These are phyloP conservation scores for Gymnoscelis rufifasciata DNA, from an alignment of 2,888 invertebrate species.

Conservation along the genomic window DNA sequence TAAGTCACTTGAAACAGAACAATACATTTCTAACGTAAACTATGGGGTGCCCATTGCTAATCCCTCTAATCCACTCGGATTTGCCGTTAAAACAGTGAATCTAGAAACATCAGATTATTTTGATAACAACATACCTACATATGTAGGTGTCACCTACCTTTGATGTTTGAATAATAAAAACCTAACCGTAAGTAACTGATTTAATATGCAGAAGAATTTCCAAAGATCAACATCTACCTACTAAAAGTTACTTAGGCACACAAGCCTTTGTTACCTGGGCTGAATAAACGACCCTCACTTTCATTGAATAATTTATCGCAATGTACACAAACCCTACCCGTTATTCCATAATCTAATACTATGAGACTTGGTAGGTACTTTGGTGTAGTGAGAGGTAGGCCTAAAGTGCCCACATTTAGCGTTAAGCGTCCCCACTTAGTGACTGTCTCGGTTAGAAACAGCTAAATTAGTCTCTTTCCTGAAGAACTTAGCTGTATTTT, in stretches of 20 bases:
- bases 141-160: too few relatives aligned
- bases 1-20: too few relatives aligned
- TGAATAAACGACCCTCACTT: conserved; percentile 9
- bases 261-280: conserved; percentile 2
- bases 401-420: conserved; percentile 9
- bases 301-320: conserved; percentile 12
- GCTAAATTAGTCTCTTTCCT: conserved; percentile 10
- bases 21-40: too few relatives aligned
- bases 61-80: too few relatives aligned
- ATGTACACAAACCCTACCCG: conserved; percentile 7
- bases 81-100: too few relatives aligned
- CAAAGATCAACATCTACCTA: conserved; percentile 8
- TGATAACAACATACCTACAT: too few relatives aligned
- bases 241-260: conserved; percentile 4
- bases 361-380: conserved; percentile 2
- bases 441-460: conserved; percentile 8
- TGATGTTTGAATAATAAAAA: too few relatives aligned
- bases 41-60: too few relatives aligned
- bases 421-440: conserved; percentile 15
- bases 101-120: too few relatives aligned
- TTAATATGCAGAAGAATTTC: conserved; percentile 2
- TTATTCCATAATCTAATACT: conserved; percentile 7
- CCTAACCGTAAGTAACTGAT: neutral
- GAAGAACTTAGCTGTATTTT: neutral
- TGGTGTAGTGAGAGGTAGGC: conserved; percentile 1